Evolutionary conservation across 2,888 invertebrate genomes (phyloP), one percentile per base, ranked within the genome.

Genomic region (Antheraea yamamai): DNA sequence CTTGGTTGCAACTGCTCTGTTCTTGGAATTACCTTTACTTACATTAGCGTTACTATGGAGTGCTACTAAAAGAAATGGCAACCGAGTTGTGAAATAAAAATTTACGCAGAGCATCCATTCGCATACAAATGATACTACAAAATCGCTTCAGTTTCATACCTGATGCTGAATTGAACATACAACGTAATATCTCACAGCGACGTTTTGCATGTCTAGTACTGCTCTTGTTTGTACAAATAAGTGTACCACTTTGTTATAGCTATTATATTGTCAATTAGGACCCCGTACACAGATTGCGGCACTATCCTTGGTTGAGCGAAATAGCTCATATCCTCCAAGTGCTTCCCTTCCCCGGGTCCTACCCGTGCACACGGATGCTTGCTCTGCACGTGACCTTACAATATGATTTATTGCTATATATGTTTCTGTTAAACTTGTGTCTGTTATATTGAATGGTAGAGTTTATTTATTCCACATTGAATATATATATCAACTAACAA

Each of bases 321-420:
- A 94, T 93, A 85, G 87, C 81, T 87, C 85, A 92, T 88, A 89
- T 94, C 93, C 93, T 90, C 86, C 83, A 79, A 76, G 77, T 79
- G 78, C 80, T 86, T 84, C 84, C 85, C 85, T 81, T 78, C 81
- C 61, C 88, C 83, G 79, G 84, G 86, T 86, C 88, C 88, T 89
- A 84, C 81, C 81, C 81, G 78, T 80, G 79, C 74, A 78, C 74
- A 73, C 76, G 75, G 76, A 26, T 74, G 58, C 52, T 72, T 75
- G 30, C 64, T 75, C 76, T 74, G 73, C 80, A 76, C 83, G 81
- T 83, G 81, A 82, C 78, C 52, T 64, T 66, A 72, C 20, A 26
- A 51, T 66, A 20, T 66, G 66, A 73, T 76, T 77, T 76, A 74
- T 77, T 75, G 68, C n/a, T 8, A 39, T 70, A 70, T 35, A 70